Evolutionary conservation across 2,113 vertebrate species (phyloP), one percentile per base, ranked within the genome.

Genomic region (Perca fluviatilis): DNA sequence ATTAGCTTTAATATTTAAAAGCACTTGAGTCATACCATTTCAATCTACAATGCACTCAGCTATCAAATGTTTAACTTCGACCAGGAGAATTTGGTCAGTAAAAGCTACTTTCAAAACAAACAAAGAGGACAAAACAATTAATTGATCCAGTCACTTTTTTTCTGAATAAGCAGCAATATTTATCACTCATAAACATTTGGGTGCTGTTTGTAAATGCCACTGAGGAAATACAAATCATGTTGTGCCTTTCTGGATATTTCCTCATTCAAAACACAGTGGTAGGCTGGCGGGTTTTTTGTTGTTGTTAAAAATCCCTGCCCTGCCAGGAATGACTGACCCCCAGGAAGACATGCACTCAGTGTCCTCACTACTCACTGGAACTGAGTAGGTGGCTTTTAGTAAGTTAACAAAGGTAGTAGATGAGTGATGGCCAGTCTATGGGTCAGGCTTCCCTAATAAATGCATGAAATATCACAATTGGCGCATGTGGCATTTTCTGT

Each of bases 191-290:
- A 78, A 30, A 50, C 72, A 62, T 57, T 70, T 51, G 6, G 14
- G 18, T 43, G 47, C 5, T 64, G 25, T 21, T 80, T 36, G 61
- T 86, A 51, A 58, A 46, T 81, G 47, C 46, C 33, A 61, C 21
- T 25, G 21, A 30, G 6, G 25, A 43, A 74, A 62, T 80, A 51
- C 18, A 70, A 77, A 66, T 2, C 46, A 61, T 46, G 74, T 19
- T 46, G 25, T 74, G 57, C 3, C 51, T 23, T 36, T 40, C 43
- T 70, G 2, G 23, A 40, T 79, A 33, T 75, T 65, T 67, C 27
- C 58, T 63, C 13, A 51, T 72, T 65, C 27, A 77, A 62, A 62
- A 51, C 47, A 49, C 71, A 79, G 65, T 64, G 25, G 62, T 53
- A 77, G 53, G 47, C 51, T 36, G 63, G 64, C 13, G 25, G 23